Evolutionary conservation across 2,888 invertebrate species (phyloP).

Genomic region (Baronia brevicornis): DNA sequence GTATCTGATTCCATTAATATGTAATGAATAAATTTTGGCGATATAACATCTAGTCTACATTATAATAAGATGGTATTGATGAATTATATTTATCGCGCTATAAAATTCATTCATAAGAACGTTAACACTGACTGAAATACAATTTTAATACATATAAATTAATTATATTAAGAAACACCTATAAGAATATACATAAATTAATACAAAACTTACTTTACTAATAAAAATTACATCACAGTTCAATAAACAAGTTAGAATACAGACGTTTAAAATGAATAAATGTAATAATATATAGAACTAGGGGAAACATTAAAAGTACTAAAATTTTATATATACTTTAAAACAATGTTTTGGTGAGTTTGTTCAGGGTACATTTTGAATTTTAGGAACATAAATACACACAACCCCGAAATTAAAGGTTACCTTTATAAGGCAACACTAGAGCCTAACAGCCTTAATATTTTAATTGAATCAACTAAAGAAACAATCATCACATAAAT

Average conservation of each 20-base stretch:
- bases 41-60: conserved; percentile 6
- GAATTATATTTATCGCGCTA: conserved; percentile 15
- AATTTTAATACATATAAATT: conserved; percentile 64
- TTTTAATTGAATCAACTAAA: conserved; percentile 24
- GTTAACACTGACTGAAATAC: conserved; percentile 42
- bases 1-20: conserved; percentile 30
- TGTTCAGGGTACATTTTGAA: conserved; percentile 47
- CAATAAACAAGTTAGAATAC: conserved; percentile 70
- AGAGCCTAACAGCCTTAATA: conserved; percentile 25
- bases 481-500: conserved; percentile 20
- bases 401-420: conserved; percentile 29
- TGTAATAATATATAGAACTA: conserved; percentile 34
- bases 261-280: conserved; percentile 56
- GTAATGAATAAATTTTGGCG: conserved; percentile 36
- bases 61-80: conserved; percentile 5
- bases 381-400: conserved; percentile 64
- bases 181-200: conserved; percentile 75
- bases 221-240: conserved; percentile 76
- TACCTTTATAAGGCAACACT: conserved; percentile 50
- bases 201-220: conserved; percentile 69
- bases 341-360: conserved; percentile 64
- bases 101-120: conserved; percentile 36
- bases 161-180: conserved; percentile 70
- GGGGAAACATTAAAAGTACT: conserved; percentile 41
- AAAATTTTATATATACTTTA: conserved; percentile 40